Conservation (phyloP, 2,113 vertebrate species). For the Festucalex cinctus region DNA sequence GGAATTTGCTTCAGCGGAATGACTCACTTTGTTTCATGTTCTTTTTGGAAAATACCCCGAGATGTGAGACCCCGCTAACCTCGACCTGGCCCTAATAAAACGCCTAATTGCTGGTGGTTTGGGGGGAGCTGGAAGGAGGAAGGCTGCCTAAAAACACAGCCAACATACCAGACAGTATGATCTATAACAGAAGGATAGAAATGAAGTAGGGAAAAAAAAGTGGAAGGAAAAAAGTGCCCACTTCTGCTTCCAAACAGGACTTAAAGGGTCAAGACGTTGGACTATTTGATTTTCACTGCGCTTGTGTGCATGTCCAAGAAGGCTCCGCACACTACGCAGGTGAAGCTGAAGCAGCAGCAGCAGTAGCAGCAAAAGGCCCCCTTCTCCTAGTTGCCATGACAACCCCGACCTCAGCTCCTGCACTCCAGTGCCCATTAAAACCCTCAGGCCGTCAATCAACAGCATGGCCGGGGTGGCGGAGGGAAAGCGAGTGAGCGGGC, state of each 20-base stretch:
- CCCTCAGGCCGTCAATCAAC: conserved; percentile 83
- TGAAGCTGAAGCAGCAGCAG: conserved; percentile 71
- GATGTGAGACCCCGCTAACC: conserved; percentile 13
- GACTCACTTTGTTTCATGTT: conserved; percentile 6
- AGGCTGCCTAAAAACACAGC: background rate
- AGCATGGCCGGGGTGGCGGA: conserved; percentile 64
- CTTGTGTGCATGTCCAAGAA: conserved; percentile 26
- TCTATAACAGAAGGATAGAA: conserved; percentile 19
- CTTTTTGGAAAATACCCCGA: background rate
- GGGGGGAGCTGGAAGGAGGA: background rate
- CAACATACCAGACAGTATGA: conserved; percentile 16
- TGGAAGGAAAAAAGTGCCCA: background rate
- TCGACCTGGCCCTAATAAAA: conserved; percentile 9
- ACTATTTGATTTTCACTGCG: background rate
- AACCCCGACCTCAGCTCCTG: conserved; percentile 79
- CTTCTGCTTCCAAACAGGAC: background rate
- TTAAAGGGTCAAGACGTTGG: background rate
- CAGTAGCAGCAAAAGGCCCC: conserved; percentile 72
- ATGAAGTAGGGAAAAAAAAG: background rate
- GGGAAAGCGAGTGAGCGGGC: conserved; percentile 12
- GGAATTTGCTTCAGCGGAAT: background rate
- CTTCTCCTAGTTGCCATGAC: conserved; percentile 81
- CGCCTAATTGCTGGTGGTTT: conserved; percentile 5
- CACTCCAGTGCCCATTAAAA: conserved; percentile 83
- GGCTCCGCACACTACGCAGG: conserved; percentile 70